These are phyloP conservation scores for Stenodera caucasica DNA, from an alignment of 2,888 invertebrate genomes.

Conservation along the genomic window DNA sequence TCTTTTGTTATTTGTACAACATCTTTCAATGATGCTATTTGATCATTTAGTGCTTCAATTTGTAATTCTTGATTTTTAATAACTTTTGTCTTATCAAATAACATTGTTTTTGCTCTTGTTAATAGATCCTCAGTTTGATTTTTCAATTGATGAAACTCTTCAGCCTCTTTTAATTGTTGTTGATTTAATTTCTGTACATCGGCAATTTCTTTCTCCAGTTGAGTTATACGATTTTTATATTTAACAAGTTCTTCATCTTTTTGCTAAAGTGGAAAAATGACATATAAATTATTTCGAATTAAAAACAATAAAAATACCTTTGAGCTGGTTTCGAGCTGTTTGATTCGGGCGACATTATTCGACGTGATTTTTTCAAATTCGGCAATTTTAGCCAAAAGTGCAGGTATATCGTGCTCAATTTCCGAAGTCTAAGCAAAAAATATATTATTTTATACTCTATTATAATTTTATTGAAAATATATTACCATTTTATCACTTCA, in stretches of 20 bases:
- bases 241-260: conserved; percentile 38
- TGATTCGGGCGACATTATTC: conserved; percentile 8
- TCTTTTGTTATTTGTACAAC: conserved; percentile 82
- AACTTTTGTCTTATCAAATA: conserved; percentile 75
- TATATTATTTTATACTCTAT: neutral
- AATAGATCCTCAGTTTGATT: conserved; percentile 59
- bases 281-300: conserved; percentile 9
- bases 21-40: conserved; percentile 77
- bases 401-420: neutral
- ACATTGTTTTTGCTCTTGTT: conserved; percentile 68
- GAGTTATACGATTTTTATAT: conserved; percentile 37
- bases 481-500: neutral
- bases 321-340: conserved; percentile 29
- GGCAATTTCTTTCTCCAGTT: conserved; percentile 48
- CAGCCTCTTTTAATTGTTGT: conserved; percentile 44
- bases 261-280: too few species aligned
- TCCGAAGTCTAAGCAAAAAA: conserved; percentile 19
- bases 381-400: conserved; percentile 21
- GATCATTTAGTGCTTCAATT: conserved; percentile 70
- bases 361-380: conserved; percentile 32
- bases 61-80: conserved; percentile 79
- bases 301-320: conserved; percentile 26
- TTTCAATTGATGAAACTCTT: conserved; percentile 52
- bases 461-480: neutral
- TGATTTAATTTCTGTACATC: conserved; percentile 45